Percentiles rank a stretch among this genome's conserved stretches.
phyloP scores from a whole-genome alignment of 2,113 vertebrate genomes.

The Equus quagga region DNA sequence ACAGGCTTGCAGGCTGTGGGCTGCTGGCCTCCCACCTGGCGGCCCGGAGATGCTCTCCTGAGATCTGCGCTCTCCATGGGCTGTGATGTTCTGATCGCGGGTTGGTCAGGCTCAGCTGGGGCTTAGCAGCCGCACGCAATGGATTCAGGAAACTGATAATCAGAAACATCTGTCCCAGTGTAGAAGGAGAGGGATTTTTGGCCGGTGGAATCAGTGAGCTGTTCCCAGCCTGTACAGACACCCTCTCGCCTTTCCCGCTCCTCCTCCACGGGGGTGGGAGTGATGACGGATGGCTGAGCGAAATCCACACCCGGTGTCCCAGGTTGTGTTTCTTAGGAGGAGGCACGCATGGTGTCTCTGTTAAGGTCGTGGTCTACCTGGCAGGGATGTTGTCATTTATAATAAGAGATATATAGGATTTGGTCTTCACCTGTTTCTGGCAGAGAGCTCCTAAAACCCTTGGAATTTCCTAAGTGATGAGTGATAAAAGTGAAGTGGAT shows the following conservation, averaged over 20 bases:
- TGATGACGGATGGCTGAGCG: neutral
- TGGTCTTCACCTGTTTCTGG: neutral
- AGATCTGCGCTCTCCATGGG: neutral
- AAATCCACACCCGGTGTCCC: neutral
- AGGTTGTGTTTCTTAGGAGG: neutral
- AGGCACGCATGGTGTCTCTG: neutral
- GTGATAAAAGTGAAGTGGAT: neutral
- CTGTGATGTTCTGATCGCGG: neutral
- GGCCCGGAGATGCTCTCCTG: neutral
- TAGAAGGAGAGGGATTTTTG: neutral
- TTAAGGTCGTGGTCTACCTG: neutral
- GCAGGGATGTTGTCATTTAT: neutral
- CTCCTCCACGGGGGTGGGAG: neutral
- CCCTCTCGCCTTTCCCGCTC: neutral
- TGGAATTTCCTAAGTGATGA: neutral
- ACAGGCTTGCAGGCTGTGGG: neutral
- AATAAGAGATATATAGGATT: neutral
- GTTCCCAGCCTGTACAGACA: rapidly evolving
- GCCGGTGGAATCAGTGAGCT: neutral
- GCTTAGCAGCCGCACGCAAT: neutral
- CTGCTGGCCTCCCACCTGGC: neutral
- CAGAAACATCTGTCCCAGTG: neutral
- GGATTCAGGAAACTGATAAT: neutral
- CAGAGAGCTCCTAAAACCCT: neutral
- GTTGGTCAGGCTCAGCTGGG: neutral